A percentile compares a stretch with the other conserved stretches of the same genome.
Conservation (phyloP, 2,888 invertebrate species). For the Drosophila infuscata region DNA sequence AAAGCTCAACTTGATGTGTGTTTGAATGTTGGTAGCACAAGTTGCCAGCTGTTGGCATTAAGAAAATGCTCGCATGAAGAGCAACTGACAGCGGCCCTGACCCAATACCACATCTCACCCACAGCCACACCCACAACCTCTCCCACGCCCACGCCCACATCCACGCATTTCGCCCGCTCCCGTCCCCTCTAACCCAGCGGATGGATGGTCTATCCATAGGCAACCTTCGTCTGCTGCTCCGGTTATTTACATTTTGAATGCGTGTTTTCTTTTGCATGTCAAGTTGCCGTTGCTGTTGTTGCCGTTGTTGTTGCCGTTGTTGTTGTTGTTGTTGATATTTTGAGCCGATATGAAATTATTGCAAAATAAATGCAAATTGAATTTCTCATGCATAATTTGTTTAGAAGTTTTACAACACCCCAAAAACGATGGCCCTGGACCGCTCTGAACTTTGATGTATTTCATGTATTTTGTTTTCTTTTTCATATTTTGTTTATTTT, state of each 20-base stretch:
- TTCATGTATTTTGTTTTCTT: slow-evolving; percentile 15
- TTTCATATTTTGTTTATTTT: slow-evolving; percentile 19
- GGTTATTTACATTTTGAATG: slow-evolving; percentile 62
- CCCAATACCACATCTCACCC: slow-evolving; percentile 22
- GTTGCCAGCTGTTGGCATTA: slow-evolving; percentile 8
- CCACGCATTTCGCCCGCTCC: not conserved
- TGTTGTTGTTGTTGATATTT: slow-evolving; percentile 51
- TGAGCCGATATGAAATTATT: slow-evolving; percentile 77
- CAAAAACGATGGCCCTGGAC: slow-evolving; percentile 21
- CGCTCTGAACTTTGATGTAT: slow-evolving; percentile 71
- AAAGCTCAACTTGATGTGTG: not conserved
- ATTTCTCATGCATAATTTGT: slow-evolving; percentile 81
- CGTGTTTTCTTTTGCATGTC: slow-evolving; percentile 59
- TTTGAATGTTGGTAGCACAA: not conserved
- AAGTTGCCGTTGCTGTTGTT: slow-evolving; percentile 44
- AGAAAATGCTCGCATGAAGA: slow-evolving; percentile 28
- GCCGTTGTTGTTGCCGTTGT: slow-evolving; percentile 30
- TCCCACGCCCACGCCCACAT: not conserved
- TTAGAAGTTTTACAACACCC: slow-evolving; percentile 63
- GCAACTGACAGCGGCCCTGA: slow-evolving; percentile 37
- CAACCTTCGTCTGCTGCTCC: slow-evolving; percentile 23
- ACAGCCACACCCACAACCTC: not conserved
- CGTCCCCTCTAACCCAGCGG: not conserved
- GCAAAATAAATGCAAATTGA: slow-evolving; percentile 81
- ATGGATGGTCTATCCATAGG: slow-evolving; percentile 2